Conservation (phyloP, 2,113 vertebrate genomes). For the Sinocyclocheilus anshuiensis region DNA sequence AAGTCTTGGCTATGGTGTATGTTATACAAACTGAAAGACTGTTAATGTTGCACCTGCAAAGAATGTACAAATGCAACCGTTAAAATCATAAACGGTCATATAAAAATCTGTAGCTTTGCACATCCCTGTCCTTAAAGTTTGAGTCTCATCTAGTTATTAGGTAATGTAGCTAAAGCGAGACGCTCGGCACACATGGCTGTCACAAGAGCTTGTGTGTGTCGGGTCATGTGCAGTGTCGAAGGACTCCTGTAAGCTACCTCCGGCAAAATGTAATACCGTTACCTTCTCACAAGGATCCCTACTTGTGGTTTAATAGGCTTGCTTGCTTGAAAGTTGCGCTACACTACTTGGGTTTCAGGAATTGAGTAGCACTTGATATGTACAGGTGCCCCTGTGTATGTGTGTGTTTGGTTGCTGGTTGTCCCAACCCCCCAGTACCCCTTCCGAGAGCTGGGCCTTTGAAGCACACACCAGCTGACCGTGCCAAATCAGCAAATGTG, state of each 20-base stretch:
- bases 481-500: conserved; percentile 65
- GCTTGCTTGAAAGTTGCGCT: conserved; percentile 17
- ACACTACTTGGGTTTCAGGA: conserved; percentile 20
- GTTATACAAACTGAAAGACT: neutral
- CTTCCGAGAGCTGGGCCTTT: conserved; percentile 43
- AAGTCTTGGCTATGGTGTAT: neutral
- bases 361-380: conserved; percentile 23
- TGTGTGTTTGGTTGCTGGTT: neutral
- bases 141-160: neutral
- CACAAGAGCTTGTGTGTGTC: neutral
- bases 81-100: neutral
- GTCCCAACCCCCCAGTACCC: neutral
- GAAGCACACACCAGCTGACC: conserved; percentile 65
- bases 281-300: neutral
- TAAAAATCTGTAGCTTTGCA: neutral
- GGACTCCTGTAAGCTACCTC: conserved; percentile 9
- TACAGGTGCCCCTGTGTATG: neutral
- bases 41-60: neutral
- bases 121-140: neutral
- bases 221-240: neutral
- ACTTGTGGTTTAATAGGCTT: conserved; percentile 31
- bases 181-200: neutral
- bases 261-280: neutral
- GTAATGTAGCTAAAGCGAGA: neutral
- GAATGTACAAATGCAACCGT: neutral